Conservation (phyloP, 2,888 invertebrate genomes). For the Eristalinus sepulchralis region DNA sequence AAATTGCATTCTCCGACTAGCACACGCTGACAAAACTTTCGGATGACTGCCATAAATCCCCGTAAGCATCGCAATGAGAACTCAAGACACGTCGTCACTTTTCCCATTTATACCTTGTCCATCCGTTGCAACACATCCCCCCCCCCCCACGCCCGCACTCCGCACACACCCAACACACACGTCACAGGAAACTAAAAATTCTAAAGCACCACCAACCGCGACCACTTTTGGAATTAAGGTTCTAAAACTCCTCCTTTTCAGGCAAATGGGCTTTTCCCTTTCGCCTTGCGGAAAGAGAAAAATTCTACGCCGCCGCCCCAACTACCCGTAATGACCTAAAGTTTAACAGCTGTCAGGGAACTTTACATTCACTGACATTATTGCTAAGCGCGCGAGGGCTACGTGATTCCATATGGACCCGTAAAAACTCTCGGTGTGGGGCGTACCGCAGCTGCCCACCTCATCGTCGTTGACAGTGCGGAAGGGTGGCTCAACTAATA, state of each 20-base stretch:
- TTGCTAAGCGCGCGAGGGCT: slow-evolving; percentile 69
- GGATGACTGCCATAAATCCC: slow-evolving; percentile 62
- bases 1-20: slow-evolving; percentile 32
- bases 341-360: slow-evolving; percentile 71
- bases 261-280: slow-evolving; percentile 48
- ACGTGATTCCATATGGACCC: slow-evolving; percentile 66
- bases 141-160: neutral
- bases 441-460: slow-evolving; percentile 44
- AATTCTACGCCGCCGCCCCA: neutral
- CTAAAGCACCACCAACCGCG: slow-evolving; percentile 53
- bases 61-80: slow-evolving; percentile 55
- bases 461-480: slow-evolving; percentile 36
- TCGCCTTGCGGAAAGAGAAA: neutral
- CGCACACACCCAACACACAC: neutral
- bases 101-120: slow-evolving; percentile 41
- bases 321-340: slow-evolving; percentile 68
- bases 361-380: slow-evolving; percentile 69
- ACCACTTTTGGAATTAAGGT: slow-evolving; percentile 55
- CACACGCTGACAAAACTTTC: slow-evolving; percentile 40
- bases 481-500: slow-evolving; percentile 55
- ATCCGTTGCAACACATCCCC: slow-evolving; percentile 33
- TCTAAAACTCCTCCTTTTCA: slow-evolving; percentile 42
- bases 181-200: slow-evolving; percentile 55
- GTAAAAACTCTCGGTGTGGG: slow-evolving; percentile 23
- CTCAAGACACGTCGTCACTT: slow-evolving; percentile 63